Conservation (phyloP, 2,888 invertebrate species). For the Perdita meconis region DNA sequence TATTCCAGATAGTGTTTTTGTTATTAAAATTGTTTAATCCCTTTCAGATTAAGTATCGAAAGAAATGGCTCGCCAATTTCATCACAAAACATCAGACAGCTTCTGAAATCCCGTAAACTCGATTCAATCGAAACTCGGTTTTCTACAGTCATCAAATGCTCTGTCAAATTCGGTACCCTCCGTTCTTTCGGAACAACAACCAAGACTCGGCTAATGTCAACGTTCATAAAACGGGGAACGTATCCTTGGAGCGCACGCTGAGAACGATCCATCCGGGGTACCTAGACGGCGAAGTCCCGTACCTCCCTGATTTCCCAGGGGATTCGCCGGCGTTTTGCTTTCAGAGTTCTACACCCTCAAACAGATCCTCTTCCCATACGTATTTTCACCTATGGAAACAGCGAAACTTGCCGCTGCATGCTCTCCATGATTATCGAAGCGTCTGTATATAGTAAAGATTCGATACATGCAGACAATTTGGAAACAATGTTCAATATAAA, state of each 20-base stretch:
- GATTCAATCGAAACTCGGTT: too few species aligned
- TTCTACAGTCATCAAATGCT: too few species aligned
- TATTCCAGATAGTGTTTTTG: too few species aligned
- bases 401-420: conserved; percentile 47
- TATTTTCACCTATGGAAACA: conserved; percentile 47
- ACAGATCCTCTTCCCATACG: conserved; percentile 58
- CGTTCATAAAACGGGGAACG: conserved; percentile 60
- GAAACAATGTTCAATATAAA: too few species aligned
- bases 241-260: conserved; percentile 65
- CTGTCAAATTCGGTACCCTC: too few species aligned
- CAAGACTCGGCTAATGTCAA: conserved; percentile 59
- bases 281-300: conserved; percentile 70
- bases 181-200: conserved; percentile 11
- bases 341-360: conserved; percentile 62
- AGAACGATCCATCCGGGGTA: conserved; percentile 53
- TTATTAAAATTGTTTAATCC: too few species aligned
- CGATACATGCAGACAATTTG: too few species aligned
- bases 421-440: conserved; percentile 55
- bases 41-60: too few species aligned
- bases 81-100: too few species aligned
- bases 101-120: too few species aligned
- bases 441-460: conserved; percentile 56
- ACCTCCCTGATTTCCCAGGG: conserved; percentile 82
- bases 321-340: conserved; percentile 68
- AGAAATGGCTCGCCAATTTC: too few species aligned